Base-by-base conservation (phyloP, 2,888 invertebrate genomes). In the Caenorhabditis imperialis region DNA sequence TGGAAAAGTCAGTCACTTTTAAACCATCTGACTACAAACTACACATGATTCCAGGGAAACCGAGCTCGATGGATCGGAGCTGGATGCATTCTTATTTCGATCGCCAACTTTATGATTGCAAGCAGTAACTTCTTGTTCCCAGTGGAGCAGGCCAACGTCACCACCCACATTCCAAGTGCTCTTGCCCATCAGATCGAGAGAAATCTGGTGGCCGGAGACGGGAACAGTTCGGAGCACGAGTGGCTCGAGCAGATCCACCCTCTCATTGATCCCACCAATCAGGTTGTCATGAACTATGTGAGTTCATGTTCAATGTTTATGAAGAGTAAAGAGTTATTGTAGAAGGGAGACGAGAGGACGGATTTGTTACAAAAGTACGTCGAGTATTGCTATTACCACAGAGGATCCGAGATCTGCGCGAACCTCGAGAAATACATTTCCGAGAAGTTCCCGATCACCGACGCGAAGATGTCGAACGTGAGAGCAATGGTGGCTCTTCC, bases 51-150 rank as follows among this genome's bases (percentile, higher is more conserved):
- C 5, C 42, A 84, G 82, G 86, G 86, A 25, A 87, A 87, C 71
- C 80, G 87, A 22, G 86, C 87, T 22, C 62, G 82, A n/a, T 88
- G 86, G 86, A 88, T 88, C 48, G 88, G 88, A 23, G 85, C 81
- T 10, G 88, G 88, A 18, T 88, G 88, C 65, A 83, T 87, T 33
- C 71, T 87, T 51, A 86, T 88, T 44, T 78, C 85, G 10, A 69
- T 88, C 20, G 86, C 86, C 20, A 85, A 87, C 57, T 65, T 88
- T 22, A 77, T 88, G 61, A 85, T 88, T 60, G 70, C 81, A 30
- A 80, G 85, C 23, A 85, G 86, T 25, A 85, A 87, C 58, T 87
- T 87, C 70, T 51, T 87, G 44, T 87, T 87, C 58, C 84, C 85
- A 10, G 83, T 83, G 1, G 81, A 84, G 42, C 69, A 78, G 35